A percentile compares a stretch with the other conserved stretches of the same genome.
These are phyloP conservation scores for Strigamia crassipes DNA, from an alignment of 2,888 invertebrate species.

Conservation along the genomic window DNA sequence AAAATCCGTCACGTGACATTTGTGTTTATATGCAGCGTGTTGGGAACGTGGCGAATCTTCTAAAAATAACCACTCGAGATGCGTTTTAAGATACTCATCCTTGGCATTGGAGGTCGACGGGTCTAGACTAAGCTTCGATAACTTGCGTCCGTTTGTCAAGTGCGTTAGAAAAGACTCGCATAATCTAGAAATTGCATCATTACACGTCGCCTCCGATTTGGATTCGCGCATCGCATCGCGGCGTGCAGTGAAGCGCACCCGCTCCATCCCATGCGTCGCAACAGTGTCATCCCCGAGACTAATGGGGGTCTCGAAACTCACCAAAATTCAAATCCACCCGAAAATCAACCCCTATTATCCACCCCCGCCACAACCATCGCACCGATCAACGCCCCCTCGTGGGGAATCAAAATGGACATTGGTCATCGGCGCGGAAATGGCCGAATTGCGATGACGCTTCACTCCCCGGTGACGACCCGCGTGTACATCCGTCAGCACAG, in stretches of 20 bases:
- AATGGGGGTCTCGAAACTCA: neutral
- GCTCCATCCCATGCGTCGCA: neutral
- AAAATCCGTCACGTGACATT: neutral
- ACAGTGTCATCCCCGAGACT: slow-evolving; percentile 31
- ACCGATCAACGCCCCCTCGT: neutral
- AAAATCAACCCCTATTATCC: neutral
- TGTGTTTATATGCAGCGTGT: neutral
- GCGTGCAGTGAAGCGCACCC: neutral
- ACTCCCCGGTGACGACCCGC: neutral
- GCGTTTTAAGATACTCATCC: neutral
- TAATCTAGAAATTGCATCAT: neutral
- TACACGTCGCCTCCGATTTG: neutral
- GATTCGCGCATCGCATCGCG: neutral
- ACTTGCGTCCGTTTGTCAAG: slow-evolving; percentile 1
- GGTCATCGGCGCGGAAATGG: neutral
- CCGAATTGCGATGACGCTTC: neutral
- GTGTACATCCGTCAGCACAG: neutral
- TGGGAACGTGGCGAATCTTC: slow-evolving; percentile 3
- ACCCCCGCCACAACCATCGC: neutral
- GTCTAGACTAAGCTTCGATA: neutral
- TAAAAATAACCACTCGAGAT: neutral
- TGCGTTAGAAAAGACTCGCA: neutral
- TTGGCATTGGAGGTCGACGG: neutral
- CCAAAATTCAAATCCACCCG: neutral
- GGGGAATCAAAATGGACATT: neutral